phyloP scores from a whole-genome alignment of 1,140 invertebrate genomes.

The Polypedilum vanderplanki region DNA sequence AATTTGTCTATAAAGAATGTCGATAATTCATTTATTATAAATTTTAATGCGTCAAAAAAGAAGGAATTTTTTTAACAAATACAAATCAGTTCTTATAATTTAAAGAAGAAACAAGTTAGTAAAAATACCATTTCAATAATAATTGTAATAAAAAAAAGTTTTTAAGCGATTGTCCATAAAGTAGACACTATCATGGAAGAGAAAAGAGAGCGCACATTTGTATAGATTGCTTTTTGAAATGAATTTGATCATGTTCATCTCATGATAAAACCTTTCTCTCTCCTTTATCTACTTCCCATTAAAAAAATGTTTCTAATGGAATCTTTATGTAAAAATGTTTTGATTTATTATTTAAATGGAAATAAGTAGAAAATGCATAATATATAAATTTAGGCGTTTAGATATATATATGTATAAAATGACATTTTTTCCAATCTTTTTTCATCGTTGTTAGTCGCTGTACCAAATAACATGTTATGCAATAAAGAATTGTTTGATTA shows the following conservation, averaged over 20 bases:
- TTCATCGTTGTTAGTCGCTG: background rate
- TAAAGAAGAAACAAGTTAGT: conserved; percentile 12
- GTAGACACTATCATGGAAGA: too few species aligned
- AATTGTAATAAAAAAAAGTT: background rate
- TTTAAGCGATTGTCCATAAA: background rate
- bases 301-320: background rate
- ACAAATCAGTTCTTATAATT: conserved; percentile 19
- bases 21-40: conserved; percentile 8
- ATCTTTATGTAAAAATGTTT: background rate
- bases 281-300: background rate
- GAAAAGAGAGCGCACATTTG: background rate
- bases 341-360: background rate
- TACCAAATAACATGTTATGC: background rate
- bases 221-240: background rate
- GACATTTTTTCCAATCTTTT: background rate
- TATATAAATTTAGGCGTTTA: background rate
- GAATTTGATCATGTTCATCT: background rate
- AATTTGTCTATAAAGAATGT: background rate
- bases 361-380: conserved; percentile 6
- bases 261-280: background rate
- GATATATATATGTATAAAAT: conserved; percentile 14
- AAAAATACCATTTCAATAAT: conserved; percentile 25
- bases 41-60: conserved; percentile 18
- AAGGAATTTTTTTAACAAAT: conserved; percentile 8
- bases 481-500: background rate